Conservation (phyloP, 1,140 invertebrate genomes). For the Brachionus asplanchnoidis region DNA sequence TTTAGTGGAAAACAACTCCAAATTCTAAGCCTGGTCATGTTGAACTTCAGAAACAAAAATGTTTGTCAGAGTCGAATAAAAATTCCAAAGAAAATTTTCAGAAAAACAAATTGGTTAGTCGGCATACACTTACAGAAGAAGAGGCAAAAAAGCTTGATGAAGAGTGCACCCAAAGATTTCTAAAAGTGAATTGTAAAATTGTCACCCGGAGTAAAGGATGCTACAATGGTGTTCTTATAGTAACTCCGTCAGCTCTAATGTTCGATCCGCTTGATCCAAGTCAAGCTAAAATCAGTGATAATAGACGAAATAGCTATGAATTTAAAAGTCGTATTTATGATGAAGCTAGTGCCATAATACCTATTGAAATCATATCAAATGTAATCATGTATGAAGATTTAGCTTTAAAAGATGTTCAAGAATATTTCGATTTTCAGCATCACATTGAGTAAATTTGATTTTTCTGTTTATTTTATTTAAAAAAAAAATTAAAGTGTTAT, state of each 20-base stretch:
- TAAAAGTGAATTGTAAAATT: constrained; percentile 48
- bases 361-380: constrained; percentile 40
- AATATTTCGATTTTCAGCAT: constrained; percentile 40
- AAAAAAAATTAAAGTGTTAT: neutral
- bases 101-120: neutral
- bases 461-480: neutral
- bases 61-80: neutral
- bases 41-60: constrained; percentile 39
- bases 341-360: constrained; percentile 36
- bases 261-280: constrained; percentile 61
- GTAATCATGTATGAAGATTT: constrained; percentile 41
- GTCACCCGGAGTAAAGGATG: constrained; percentile 8
- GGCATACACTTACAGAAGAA: constrained; percentile 43
- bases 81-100: neutral
- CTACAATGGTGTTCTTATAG: constrained; percentile 79
- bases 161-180: constrained; percentile 52
- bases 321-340: constrained; percentile 15
- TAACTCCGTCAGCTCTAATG: constrained; percentile 97
- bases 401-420: constrained; percentile 38
- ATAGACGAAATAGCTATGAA: neutral
- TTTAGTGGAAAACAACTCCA: constrained; percentile 4
- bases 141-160: constrained; percentile 46
- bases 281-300: neutral
- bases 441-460: constrained; percentile 16
- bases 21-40: constrained; percentile 35